Percentiles rank a stretch among this genome's conserved stretches.
Conservation (phyloP, 2,888 invertebrate genomes). For the Orthosia cruda region DNA sequence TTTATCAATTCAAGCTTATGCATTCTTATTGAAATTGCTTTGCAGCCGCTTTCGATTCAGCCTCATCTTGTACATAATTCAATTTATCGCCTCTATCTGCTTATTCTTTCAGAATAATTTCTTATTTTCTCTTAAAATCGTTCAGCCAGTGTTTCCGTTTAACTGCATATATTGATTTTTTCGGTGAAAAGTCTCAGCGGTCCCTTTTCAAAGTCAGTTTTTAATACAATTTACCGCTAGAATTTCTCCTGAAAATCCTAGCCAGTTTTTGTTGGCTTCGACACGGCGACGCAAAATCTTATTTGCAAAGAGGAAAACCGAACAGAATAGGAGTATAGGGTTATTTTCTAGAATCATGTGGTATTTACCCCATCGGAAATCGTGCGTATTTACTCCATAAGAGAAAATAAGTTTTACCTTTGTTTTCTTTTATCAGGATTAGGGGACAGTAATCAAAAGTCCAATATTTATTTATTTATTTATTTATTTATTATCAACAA, state of each 20-base stretch:
- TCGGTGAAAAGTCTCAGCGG: slow-evolving; percentile 11
- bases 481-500: too few relatives aligned
- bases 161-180: slow-evolving; percentile 20
- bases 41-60: background rate
- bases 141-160: background rate
- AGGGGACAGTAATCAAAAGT: slow-evolving; percentile 21
- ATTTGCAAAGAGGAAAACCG: slow-evolving; percentile 45
- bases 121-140: background rate
- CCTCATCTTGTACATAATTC: background rate
- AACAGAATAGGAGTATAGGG: slow-evolving; percentile 33
- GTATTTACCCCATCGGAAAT: slow-evolving; percentile 4
- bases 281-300: slow-evolving; percentile 38
- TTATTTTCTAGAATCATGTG: slow-evolving; percentile 44
- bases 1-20: too few relatives aligned
- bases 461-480: too few relatives aligned
- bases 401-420: slow-evolving; percentile 25
- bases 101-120: background rate
- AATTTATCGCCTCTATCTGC: background rate
- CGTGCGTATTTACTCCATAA: slow-evolving; percentile 17
- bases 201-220: slow-evolving; percentile 6
- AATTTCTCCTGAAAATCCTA: background rate
- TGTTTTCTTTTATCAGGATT: slow-evolving; percentile 27
- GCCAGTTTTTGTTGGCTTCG: slow-evolving; percentile 16
- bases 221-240: slow-evolving; percentile 5
- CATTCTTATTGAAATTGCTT: background rate